Evolutionary conservation across 2,113 vertebrate genomes (phyloP).

Genomic region (Apodemus speciosus): DNA sequence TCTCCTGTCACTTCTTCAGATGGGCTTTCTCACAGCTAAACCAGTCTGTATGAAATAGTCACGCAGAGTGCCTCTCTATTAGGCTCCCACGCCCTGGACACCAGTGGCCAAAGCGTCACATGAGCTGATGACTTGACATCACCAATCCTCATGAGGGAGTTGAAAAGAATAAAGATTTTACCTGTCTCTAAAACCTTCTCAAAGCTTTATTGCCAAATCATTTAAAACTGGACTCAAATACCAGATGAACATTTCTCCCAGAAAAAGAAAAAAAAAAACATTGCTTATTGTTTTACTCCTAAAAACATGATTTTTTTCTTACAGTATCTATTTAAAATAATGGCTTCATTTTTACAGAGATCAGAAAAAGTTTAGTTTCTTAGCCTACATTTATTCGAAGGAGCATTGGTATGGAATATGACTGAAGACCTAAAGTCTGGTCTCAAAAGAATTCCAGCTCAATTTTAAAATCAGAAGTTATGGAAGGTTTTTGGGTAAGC

Average conservation of each 20-base stretch:
- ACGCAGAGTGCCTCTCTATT: neutral
- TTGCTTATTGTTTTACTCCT: neutral
- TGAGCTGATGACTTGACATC: neutral
- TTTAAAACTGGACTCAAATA: slow-evolving; percentile 13
- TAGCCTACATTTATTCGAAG: slow-evolving; percentile 32
- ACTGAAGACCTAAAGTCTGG: slow-evolving; percentile 65
- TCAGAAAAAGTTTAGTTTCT: slow-evolving; percentile 42
- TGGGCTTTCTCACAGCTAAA: neutral
- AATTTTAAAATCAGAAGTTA: slow-evolving; percentile 77
- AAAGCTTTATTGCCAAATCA: neutral
- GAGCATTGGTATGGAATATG: slow-evolving; percentile 13
- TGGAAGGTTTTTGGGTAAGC: slow-evolving; percentile 71
- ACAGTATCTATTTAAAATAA: slow-evolving; percentile 41
- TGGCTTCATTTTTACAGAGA: neutral
- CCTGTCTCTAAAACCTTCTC: neutral
- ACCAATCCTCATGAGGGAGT: neutral
- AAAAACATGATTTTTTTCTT: neutral
- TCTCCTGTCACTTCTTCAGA: neutral
- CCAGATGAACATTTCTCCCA: neutral
- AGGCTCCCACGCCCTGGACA: neutral
- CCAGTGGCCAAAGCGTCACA: neutral
- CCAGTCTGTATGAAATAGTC: neutral
- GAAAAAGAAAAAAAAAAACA: neutral
- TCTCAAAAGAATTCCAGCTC: slow-evolving; percentile 72
- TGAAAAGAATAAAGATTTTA: too few relatives aligned